Evolutionary conservation across 2,797 vertebrate genomes (phyloP), one percentile per base, ranked within the genome.

Genomic region (Leontocebus nigricollis): DNA sequence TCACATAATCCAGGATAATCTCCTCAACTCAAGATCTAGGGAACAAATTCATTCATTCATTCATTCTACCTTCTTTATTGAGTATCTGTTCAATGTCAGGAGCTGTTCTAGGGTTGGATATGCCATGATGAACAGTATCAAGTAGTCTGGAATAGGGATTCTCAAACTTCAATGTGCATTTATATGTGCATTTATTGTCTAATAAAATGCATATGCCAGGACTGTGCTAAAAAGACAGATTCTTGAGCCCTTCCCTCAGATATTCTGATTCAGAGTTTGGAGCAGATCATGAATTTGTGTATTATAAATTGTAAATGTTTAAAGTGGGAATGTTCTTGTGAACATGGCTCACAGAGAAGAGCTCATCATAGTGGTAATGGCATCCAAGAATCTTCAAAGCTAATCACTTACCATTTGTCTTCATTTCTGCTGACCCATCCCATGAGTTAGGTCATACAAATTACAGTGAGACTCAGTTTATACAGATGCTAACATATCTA

Each of bases 341-440:
- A 88, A 76, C 80, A 81, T 41, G 36, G 30, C 33, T 94, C 36
- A 73, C 24, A 93, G 30, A 96, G 30, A 95, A 30, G 52, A 93
- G 48, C 8, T 73, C 83, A 70, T 82, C 88, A 93, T 24, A 86
- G 12, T 72, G 50, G 39, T 80, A 92, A 94, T 59, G 41, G 67
- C 77, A 94, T 67, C 67, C 36, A 80, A 89, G 76, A 87, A 93
- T 92, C 80, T 87, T 95, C 46, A 67, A 81, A 64, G 33, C 61
- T 76, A 92, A 87, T 75, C 80, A 90, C 17, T 90, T 79, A 67
- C 39, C 91, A 94, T 72, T 70, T 76, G n/a, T 93, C 76, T 97
- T 84, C 27, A 79, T 93, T 96, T 96, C 91, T 95, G 30, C 55
- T 77, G 52, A 96, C 46, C 57, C 64, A 88, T 81, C 41, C 15